phyloP scores from a whole-genome alignment of 2,797 vertebrate genomes.

The Falco cherrug region DNA sequence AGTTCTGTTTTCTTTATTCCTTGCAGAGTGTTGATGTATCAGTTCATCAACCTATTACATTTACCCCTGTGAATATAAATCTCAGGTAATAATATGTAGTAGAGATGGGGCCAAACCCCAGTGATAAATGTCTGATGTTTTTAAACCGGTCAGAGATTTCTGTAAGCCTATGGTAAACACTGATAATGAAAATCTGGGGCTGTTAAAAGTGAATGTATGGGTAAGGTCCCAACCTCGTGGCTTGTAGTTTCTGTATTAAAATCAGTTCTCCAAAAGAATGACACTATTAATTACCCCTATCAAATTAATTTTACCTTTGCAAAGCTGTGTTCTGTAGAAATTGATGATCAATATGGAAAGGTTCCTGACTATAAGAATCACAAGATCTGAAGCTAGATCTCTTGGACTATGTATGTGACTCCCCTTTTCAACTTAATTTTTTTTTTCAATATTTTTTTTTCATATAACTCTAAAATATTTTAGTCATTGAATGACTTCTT shows the following conservation, averaged over 20 bases:
- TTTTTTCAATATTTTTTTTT: neutral
- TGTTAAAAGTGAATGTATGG: neutral
- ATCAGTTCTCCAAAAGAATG: neutral
- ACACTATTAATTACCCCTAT: neutral
- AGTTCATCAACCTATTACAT: neutral
- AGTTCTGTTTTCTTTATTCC: neutral
- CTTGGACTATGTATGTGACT: neutral
- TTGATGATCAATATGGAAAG: neutral
- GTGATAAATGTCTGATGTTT: rapidly evolving
- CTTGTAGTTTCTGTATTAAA: neutral
- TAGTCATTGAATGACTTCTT: neutral
- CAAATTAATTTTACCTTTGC: neutral
- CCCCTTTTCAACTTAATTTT: neutral
- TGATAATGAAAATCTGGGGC: neutral
- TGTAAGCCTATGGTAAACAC: neutral
- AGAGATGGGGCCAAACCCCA: neutral
- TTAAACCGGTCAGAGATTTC: neutral
- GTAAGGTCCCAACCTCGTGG: neutral
- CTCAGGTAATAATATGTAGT: neutral
- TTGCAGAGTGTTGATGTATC: neutral
- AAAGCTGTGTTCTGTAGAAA: neutral
- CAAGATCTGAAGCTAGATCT: neutral
- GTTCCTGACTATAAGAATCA: neutral
- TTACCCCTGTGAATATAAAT: neutral
- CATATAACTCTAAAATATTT: neutral